A percentile compares a stretch with the other conserved stretches of the same genome.
Conservation (phyloP, 2,113 vertebrate genomes). For the Harpagus bidentatus region DNA sequence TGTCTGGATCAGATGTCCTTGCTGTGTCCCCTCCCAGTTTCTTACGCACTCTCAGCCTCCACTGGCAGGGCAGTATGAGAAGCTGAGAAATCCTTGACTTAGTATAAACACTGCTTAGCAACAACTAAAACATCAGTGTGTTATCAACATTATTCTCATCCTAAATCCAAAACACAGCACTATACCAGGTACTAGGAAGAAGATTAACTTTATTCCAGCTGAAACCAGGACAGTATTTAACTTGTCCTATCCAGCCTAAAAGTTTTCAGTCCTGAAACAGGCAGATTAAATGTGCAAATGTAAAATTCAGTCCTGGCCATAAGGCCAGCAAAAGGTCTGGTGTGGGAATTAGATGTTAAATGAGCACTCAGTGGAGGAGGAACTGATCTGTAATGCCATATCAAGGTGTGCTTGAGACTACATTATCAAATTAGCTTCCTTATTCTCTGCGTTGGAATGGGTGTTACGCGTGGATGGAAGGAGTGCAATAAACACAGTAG, state of each 20-base stretch:
- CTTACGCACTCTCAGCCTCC: no score
- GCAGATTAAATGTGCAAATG: not conserved
- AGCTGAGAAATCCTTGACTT: no score
- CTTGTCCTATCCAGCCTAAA: not conserved
- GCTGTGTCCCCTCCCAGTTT: no score
- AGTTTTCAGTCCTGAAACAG: not conserved
- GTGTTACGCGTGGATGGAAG: not conserved
- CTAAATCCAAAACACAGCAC: no score
- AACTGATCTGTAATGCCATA: not conserved
- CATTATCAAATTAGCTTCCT: not conserved
- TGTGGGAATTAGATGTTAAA: not conserved
- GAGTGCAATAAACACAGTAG: not conserved
- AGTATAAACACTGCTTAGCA: no score
- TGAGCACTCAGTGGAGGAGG: not conserved
- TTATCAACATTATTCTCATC: no score
- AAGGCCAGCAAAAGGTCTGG: not conserved
- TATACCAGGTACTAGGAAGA: no score
- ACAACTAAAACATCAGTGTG: no score
- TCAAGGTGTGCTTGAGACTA: not conserved
- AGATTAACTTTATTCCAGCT: no score
- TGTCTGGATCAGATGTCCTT: no score
- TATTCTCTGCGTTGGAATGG: not conserved
- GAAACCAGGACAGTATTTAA: not conserved
- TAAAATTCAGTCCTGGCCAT: not conserved
- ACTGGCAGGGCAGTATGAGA: no score